Percentiles rank a stretch among this genome's conserved stretches.
Conservation (phyloP, 2,797 vertebrate species). For the Aphelocoma californica region DNA sequence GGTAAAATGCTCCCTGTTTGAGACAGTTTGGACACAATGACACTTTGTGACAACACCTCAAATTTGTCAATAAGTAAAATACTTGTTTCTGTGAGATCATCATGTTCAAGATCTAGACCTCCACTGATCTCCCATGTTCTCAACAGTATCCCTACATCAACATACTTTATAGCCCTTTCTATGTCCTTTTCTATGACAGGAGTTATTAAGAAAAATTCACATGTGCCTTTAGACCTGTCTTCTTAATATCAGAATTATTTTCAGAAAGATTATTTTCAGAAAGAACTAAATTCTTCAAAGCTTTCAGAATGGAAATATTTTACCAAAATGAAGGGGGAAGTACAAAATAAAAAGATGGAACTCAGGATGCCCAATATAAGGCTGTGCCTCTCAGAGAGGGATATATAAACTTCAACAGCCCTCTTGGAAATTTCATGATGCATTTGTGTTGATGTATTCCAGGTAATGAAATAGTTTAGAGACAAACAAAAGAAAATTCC, state of each 20-base stretch:
- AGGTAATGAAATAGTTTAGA: slow-evolving; percentile 2
- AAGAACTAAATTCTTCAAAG: not conserved
- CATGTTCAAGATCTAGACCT: not conserved
- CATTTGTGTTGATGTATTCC: not conserved
- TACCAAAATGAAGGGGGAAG: not conserved
- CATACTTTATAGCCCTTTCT: not conserved
- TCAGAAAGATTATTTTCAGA: too few species aligned
- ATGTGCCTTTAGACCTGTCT: not conserved
- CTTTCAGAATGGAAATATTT: not conserved
- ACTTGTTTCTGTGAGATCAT: not conserved
- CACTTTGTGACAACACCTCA: not conserved
- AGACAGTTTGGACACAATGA: not conserved
- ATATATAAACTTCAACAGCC: not conserved
- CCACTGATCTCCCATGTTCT: not conserved
- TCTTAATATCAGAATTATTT: too few species aligned
- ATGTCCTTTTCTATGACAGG: not conserved
- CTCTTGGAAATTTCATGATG: not conserved
- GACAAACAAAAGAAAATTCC: slow-evolving; percentile 38
- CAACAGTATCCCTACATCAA: not conserved
- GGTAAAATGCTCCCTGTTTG: not conserved
- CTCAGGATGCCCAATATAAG: not conserved
- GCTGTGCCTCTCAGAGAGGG: not conserved
- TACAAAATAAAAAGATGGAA: not conserved
- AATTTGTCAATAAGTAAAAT: not conserved
- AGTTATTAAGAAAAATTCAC: slow-evolving; percentile 24